A percentile compares a stretch with the other conserved stretches of the same genome.
These are phyloP conservation scores for Drosophila nr. fundita DNA, from an alignment of 2,888 invertebrate genomes.

Conservation along the genomic window DNA sequence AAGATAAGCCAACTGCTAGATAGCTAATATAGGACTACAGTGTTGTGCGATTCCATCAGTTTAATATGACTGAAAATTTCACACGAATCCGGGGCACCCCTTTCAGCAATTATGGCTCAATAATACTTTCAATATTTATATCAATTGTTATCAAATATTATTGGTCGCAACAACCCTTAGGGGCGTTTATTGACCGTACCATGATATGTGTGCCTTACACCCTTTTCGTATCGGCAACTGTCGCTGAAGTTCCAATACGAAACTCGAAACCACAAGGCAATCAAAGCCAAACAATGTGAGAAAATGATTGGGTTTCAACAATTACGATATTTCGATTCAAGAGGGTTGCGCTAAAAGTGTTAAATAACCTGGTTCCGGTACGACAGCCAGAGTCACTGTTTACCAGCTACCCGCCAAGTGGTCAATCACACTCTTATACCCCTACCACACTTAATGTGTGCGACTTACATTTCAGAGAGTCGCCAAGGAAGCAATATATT, in stretches of 20 bases:
- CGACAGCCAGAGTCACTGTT: conserved; percentile 2
- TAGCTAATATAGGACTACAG: neutral
- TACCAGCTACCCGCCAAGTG: conserved; percentile 23
- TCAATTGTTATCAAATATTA: conserved; percentile 80
- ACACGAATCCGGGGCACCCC: conserved; percentile 36
- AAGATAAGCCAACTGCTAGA: conserved; percentile 33
- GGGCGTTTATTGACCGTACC: conserved; percentile 36
- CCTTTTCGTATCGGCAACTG: conserved; percentile 30
- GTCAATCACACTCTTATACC: conserved; percentile 32
- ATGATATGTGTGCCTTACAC: conserved; percentile 27
- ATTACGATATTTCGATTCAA: conserved; percentile 23
- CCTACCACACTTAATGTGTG: conserved; percentile 14
- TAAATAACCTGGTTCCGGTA: conserved; percentile 69
- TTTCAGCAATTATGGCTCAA: conserved; percentile 62
- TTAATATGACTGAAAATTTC: conserved; percentile 23
- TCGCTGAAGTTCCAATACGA: conserved; percentile 33
- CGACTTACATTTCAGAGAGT: conserved; percentile 52
- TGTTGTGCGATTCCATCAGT: neutral
- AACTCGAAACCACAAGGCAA: conserved; percentile 70
- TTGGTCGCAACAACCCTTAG: conserved; percentile 53
- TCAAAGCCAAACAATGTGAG: conserved; percentile 53
- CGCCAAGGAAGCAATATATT: conserved; percentile 60
- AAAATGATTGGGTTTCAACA: conserved; percentile 69
- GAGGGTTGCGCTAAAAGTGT: conserved; percentile 50
- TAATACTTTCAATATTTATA: conserved; percentile 80